phyloP scores from a whole-genome alignment of 1,140 invertebrate species.

The Musca domestica region DNA sequence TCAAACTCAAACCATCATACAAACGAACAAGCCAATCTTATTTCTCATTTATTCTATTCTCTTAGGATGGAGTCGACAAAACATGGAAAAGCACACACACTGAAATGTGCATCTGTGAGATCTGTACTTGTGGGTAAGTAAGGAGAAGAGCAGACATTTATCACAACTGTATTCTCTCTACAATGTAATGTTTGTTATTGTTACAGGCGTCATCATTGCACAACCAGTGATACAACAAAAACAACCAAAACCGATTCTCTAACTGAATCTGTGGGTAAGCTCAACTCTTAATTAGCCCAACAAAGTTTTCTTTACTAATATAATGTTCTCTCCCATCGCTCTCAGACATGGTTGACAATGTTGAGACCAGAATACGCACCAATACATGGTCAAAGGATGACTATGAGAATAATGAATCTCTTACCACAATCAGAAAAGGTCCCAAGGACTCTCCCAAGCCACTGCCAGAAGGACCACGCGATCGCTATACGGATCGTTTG shows the following conservation, averaged over 20 bases:
- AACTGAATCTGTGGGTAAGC: conserved; percentile 21
- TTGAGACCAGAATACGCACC: conserved; percentile 67
- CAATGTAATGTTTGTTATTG: background rate
- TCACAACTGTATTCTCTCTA: background rate
- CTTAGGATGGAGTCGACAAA: conserved; percentile 46
- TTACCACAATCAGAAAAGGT: conserved; percentile 58
- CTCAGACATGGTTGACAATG: conserved; percentile 54
- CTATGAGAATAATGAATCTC: conserved; percentile 60
- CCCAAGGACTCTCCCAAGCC: conserved; percentile 62
- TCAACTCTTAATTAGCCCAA: too few relatives aligned
- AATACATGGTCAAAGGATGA: conserved; percentile 81
- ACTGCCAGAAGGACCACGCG: conserved; percentile 57
- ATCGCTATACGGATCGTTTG: conserved; percentile 55
- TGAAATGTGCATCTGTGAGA: conserved; percentile 85
- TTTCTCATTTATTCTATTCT: background rate
- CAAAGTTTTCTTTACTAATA: background rate
- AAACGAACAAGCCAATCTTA: background rate
- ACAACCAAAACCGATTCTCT: conserved; percentile 36
- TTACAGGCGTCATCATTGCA: conserved; percentile 46
- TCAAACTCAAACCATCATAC: conserved; percentile 22
- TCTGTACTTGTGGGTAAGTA: conserved; percentile 87
- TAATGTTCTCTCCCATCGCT: background rate
- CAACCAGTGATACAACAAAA: conserved; percentile 36
- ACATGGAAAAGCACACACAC: conserved; percentile 57
- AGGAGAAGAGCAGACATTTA: background rate